Evolutionary conservation across 2,113 vertebrate genomes (phyloP).

Genomic region (Stercorarius parasiticus): DNA sequence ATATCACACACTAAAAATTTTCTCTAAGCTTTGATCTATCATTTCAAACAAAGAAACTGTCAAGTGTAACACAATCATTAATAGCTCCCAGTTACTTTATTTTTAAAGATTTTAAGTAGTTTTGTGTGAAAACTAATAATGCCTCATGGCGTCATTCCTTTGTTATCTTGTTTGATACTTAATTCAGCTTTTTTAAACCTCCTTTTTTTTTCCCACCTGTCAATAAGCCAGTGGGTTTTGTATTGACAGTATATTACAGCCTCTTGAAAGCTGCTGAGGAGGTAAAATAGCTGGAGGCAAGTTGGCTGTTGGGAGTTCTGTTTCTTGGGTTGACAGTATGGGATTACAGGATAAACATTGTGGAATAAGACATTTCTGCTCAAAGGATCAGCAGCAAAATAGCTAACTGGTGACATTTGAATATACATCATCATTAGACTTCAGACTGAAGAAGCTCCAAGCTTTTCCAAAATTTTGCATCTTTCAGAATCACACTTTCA

Average conservation of each 20-base stretch:
- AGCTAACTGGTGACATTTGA: neutral
- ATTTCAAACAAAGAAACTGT: neutral
- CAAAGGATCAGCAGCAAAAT: neutral
- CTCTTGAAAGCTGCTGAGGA: slow-evolving; percentile 34
- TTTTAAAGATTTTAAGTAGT: neutral
- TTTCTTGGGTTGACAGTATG: neutral
- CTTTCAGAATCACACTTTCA: neutral
- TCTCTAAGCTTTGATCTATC: neutral
- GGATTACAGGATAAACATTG: slow-evolving; percentile 22
- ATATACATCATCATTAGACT: neutral
- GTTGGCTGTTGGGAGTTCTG: neutral
- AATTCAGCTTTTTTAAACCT: neutral
- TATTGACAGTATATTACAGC: slow-evolving; percentile 22
- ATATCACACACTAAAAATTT: neutral
- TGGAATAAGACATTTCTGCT: slow-evolving; percentile 5
- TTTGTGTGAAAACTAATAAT: neutral
- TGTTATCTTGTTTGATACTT: slow-evolving; percentile 2
- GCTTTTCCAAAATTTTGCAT: neutral
- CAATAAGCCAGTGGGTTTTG: slow-evolving; percentile 23
- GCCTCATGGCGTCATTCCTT: neutral
- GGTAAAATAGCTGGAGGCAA: slow-evolving; percentile 48
- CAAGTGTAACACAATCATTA: neutral
- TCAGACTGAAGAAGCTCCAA: neutral
- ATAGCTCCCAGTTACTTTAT: neutral
- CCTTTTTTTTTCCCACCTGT: neutral